These are phyloP conservation scores for Schlechtendalia chinensis DNA, from an alignment of 1,140 invertebrate genomes.

Conservation along the genomic window DNA sequence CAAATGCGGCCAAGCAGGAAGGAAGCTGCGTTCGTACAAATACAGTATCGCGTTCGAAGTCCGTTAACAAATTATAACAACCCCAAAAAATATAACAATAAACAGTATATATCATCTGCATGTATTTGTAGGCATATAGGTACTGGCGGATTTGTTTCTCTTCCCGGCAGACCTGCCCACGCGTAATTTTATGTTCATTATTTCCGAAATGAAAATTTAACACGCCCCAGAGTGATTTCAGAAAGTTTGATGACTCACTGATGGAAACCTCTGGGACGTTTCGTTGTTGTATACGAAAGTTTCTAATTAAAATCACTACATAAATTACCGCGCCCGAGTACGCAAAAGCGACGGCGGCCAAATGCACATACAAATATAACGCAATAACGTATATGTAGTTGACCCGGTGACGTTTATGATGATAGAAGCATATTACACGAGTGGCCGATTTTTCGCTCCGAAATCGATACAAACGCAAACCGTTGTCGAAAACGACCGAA, in stretches of 20 bases:
- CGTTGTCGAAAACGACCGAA: no score
- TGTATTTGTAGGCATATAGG: background rate
- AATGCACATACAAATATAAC: no score
- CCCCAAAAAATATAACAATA: no score
- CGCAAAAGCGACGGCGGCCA: background rate
- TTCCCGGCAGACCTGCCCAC: background rate
- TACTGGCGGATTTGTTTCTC: background rate
- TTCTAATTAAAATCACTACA: conserved; percentile 36
- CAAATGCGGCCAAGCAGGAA: no score
- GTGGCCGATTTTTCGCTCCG: background rate
- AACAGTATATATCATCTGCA: no score
- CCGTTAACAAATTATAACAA: no score
- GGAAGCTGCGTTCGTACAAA: no score
- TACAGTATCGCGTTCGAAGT: no score
- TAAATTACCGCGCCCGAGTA: conserved; percentile 16
- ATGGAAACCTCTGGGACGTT: conserved; percentile 21
- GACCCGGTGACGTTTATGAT: conserved; percentile 1
- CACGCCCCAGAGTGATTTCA: conserved; percentile 35
- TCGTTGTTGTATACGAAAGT: conserved; percentile 17
- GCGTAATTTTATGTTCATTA: background rate
- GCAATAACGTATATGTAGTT: no score
- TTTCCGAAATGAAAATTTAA: conserved; percentile 37
- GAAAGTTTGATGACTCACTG: conserved; percentile 34
- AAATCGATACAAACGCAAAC: no score
- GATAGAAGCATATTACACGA: background rate